A percentile compares a stretch with the other conserved stretches of the same genome.
phyloP scores from a whole-genome alignment of 2,888 invertebrate genomes.

The Buathra laborator region DNA sequence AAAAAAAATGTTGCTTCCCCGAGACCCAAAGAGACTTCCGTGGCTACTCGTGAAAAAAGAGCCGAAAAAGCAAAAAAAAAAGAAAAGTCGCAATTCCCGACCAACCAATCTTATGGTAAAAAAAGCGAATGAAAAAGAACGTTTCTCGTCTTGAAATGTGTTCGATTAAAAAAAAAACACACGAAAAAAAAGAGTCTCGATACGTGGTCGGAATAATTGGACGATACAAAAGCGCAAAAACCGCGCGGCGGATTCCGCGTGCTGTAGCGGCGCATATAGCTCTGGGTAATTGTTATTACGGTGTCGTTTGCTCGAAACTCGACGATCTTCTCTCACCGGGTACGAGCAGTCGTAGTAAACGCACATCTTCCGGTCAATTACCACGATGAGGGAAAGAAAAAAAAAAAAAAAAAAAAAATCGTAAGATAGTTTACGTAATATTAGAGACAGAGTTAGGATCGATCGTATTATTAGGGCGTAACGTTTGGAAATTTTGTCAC shows the following conservation, averaged over 20 bases:
- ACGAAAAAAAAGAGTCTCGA: constrained; percentile 32
- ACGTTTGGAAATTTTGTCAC: constrained; percentile 52
- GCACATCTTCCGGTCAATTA: constrained; percentile 63
- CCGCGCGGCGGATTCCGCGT: constrained; percentile 44
- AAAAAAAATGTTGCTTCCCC: not conserved
- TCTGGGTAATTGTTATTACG: constrained; percentile 56
- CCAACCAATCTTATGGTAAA: constrained; percentile 10
- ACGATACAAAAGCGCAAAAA: constrained; percentile 42
- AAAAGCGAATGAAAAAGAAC: constrained; percentile 28
- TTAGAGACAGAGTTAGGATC: not conserved
- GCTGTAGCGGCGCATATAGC: constrained; percentile 39
- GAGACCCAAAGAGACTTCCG: not conserved
- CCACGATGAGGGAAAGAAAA: not conserved
- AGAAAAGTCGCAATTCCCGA: constrained; percentile 24
- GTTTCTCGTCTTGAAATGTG: constrained; percentile 50
- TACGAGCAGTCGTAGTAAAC: constrained; percentile 36
- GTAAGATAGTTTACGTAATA: constrained; percentile 37
- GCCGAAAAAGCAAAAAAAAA: not conserved
- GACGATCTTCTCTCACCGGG: not conserved
- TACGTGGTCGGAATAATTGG: constrained; percentile 62
- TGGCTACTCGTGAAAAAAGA: not conserved
- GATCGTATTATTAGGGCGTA: constrained; percentile 46
- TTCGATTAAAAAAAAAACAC: constrained; percentile 22
- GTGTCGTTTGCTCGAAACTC: constrained; percentile 28
- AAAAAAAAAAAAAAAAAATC: not conserved